Evolutionary conservation across 2,888 invertebrate species (phyloP), one percentile per base, ranked within the genome.

Genomic region (Steinernema scapterisci): DNA sequence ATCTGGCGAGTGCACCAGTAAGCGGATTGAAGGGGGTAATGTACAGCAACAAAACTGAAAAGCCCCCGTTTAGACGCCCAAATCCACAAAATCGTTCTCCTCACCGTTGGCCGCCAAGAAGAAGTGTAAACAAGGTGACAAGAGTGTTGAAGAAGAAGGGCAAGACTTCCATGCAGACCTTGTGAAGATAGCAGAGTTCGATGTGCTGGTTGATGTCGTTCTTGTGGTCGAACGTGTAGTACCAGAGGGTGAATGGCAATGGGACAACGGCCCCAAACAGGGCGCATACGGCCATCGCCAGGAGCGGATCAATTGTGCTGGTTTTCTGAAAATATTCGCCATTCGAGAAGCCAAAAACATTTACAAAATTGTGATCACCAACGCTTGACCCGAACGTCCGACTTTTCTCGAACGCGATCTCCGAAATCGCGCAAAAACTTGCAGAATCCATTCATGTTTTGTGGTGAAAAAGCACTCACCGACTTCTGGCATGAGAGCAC

Each of bases 61-160:
- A 44, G 43, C 19, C 16, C n/a, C 11, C 7, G n/a, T 44, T 45
- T 9, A 45, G 19, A 45, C 3, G 5, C 16, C n/a, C 7, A 5
- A 31, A 54, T 25, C 45, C 72, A 43, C n/a, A 48, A 38, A 9
- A 6, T 38, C 5, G 38, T 38, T 54, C 54, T 45, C 1, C 45
- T 23, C 44, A 82, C 82, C 82, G 75, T 72, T 82, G 82, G 51
- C 78, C 73, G 21, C 82, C 82, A 43, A 82, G 72, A 23, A 82
- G 73, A 16, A 82, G 77, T 2, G 83, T 83, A 73, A 81, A 82
- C 9, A 83, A 73, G 1, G 81, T 81, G 72, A 81, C 81, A 5
- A 83, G 75, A 3, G 79, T 81, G 71, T 83, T 83, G 80, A 83
- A 83, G 76, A 83, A 81, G 72, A 83, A 82, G 7, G 83, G 83